phyloP scores from a whole-genome alignment of 2,888 invertebrate genomes.

The Podabrus alpinus region DNA sequence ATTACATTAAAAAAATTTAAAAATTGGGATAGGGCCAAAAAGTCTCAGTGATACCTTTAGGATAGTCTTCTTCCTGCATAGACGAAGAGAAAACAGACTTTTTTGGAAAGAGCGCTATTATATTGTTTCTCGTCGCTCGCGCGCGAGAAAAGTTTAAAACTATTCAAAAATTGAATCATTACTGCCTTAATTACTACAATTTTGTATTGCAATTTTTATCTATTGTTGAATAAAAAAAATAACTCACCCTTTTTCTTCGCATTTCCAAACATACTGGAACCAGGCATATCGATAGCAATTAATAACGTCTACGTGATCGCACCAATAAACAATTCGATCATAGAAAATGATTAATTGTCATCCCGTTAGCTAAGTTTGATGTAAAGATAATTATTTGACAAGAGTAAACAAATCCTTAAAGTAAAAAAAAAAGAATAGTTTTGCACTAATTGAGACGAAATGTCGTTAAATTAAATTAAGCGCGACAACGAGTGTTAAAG shows the following conservation, averaged over 20 bases:
- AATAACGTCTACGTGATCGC: neutral
- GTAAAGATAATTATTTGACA: neutral
- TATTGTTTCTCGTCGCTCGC: too few relatives aligned
- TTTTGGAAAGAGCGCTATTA: neutral
- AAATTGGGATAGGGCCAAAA: neutral
- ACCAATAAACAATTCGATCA: neutral
- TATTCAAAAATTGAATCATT: too few relatives aligned
- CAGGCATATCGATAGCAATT: neutral
- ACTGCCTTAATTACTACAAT: neutral
- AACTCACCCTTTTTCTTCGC: neutral
- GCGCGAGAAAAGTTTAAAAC: too few relatives aligned
- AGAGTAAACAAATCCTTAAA: neutral
- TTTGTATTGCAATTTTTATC: neutral
- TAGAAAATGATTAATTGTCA: neutral
- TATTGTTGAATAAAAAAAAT: neutral
- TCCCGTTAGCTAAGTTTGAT: neutral
- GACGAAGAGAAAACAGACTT: neutral
- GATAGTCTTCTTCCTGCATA: neutral
- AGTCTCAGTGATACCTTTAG: neutral
- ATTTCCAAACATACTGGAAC: neutral
- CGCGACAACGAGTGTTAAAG: neutral
- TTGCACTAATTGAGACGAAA: neutral
- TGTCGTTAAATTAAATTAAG: neutral
- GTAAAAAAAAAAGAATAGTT: neutral
- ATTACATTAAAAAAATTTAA: too few relatives aligned